Evolutionary conservation across 2,888 invertebrate species (phyloP).

Genomic region (Magallana nippona): DNA sequence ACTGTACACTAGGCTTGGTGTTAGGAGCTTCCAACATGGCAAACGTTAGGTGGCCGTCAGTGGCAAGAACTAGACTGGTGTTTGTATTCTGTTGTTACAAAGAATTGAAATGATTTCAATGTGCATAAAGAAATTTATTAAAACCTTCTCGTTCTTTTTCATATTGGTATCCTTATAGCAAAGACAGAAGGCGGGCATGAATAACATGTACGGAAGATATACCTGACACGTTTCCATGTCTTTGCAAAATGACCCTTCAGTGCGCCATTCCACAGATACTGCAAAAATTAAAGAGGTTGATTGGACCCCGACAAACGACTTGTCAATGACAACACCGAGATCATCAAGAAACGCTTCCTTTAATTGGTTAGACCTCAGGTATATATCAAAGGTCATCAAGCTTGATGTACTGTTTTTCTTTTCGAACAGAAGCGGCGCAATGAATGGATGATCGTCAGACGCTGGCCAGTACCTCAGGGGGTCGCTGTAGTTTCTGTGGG

Average conservation of each 20-base stretch:
- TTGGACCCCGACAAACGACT: background rate
- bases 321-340: background rate
- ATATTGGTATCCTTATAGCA: too few relatives aligned
- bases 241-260: background rate
- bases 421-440: background rate
- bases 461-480: background rate
- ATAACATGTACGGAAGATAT: background rate
- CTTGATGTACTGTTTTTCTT: background rate
- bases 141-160: too few relatives aligned
- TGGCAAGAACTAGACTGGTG: background rate
- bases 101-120: background rate
- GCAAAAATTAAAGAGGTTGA: background rate
- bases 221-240: background rate
- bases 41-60: background rate
- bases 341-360: background rate
- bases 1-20: background rate
- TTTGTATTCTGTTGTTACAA: background rate
- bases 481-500: background rate
- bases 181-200: too few relatives aligned
- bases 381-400: background rate
- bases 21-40: background rate
- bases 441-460: background rate
- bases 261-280: background rate
- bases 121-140: too few relatives aligned
- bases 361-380: slow-evolving; percentile 5